Evolutionary conservation across 2,888 invertebrate species (phyloP).

Genomic region (Rhagonycha fulva): DNA sequence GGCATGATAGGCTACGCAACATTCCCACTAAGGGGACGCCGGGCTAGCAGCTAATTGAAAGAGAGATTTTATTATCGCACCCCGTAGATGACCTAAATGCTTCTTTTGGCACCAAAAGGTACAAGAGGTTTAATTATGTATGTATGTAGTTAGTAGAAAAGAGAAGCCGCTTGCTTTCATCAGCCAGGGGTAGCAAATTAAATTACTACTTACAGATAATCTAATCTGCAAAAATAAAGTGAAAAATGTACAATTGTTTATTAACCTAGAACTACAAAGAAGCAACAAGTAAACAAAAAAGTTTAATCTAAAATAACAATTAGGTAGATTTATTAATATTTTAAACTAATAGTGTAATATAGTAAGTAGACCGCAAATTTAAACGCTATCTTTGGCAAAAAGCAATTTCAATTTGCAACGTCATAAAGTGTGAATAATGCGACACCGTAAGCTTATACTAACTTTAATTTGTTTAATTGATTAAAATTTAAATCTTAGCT

Average conservation of each 20-base stretch:
- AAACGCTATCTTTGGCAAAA: background rate
- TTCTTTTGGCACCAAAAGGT: too few relatives aligned
- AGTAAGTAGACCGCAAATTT: background rate
- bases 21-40: too few relatives aligned
- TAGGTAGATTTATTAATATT: background rate
- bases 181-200: background rate
- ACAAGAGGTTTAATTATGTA: background rate
- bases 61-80: too few relatives aligned
- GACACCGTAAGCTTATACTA: background rate
- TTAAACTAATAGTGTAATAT: background rate
- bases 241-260: background rate
- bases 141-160: background rate
- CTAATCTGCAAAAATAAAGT: background rate
- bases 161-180: background rate
- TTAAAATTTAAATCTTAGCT: background rate
- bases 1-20: too few relatives aligned
- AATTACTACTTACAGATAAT: background rate
- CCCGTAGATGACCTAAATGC: too few relatives aligned
- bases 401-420: background rate
- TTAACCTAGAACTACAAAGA: background rate
- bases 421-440: background rate
- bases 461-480: background rate
- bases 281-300: background rate
- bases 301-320: background rate
- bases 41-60: too few relatives aligned